A percentile compares a stretch with the other conserved stretches of the same genome.
phyloP scores from a whole-genome alignment of 2,888 invertebrate genomes.

The Cantharis nigra region DNA sequence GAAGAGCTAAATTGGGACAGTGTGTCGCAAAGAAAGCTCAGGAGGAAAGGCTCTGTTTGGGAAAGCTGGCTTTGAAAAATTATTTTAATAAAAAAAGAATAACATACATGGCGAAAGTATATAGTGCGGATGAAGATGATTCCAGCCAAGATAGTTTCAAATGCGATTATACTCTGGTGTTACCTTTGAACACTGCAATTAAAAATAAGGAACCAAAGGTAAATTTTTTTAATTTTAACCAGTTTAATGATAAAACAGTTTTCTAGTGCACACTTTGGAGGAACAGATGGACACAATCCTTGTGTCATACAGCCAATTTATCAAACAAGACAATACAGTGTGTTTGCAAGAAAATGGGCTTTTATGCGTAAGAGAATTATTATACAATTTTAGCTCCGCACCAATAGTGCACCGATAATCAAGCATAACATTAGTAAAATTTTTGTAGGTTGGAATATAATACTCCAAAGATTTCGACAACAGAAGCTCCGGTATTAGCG shows the following conservation, averaged over 20 bases:
- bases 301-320: constrained; percentile 11
- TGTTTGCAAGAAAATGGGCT: constrained; percentile 12
- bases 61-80: constrained; percentile 17
- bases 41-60: constrained; percentile 8
- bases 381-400: too few species aligned
- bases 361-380: constrained; percentile 10
- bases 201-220: constrained; percentile 7
- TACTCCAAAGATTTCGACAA: not conserved
- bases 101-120: constrained; percentile 14
- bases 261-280: constrained; percentile 20
- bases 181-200: constrained; percentile 7
- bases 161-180: constrained; percentile 9
- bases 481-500: not conserved
- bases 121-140: not conserved
- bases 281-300: constrained; percentile 8
- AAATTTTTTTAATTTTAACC: not conserved
- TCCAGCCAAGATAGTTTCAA: not conserved
- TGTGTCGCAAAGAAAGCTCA: constrained; percentile 8
- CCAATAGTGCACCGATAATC: too few species aligned
- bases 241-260: not conserved
- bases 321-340: constrained; percentile 12
- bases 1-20: constrained; percentile 17
- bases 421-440: too few species aligned
- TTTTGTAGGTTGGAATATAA: constrained; percentile 6
- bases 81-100: constrained; percentile 14